A percentile compares a stretch with the other conserved stretches of the same genome.
Conservation (phyloP, 2,797 vertebrate species). For the Triplophysa bombifrons region DNA sequence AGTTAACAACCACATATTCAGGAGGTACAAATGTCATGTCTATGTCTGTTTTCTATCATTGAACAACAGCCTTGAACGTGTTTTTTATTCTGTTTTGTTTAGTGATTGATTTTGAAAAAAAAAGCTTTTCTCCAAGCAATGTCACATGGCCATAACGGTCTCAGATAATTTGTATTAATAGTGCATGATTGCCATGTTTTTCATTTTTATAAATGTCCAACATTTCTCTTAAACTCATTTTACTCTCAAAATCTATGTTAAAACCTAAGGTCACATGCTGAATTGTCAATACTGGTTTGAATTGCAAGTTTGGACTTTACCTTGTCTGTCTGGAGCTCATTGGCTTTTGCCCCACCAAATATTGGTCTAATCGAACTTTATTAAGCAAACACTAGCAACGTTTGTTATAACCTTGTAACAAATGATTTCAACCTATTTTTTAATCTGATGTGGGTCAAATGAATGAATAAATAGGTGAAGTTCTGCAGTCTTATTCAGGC, state of each 20-base stretch:
- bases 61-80: not conserved
- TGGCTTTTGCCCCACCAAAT: constrained; percentile 58
- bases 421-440: not conserved
- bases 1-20: constrained; percentile 22
- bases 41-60: not conserved
- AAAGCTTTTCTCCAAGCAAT: not conserved
- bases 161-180: too few species aligned
- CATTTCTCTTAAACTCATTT: too few species aligned
- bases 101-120: not conserved
- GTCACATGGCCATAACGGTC: not conserved
- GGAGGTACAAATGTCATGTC: not conserved
- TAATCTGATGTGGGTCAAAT: not conserved
- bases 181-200: not conserved
- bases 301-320: constrained; percentile 55
- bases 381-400: constrained; percentile 66
- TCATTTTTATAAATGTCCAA: too few species aligned
- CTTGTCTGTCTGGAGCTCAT: constrained; percentile 9
- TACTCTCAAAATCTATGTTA: not conserved
- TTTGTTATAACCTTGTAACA: not conserved
- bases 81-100: not conserved
- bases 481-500: not conserved
- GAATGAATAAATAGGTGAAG: not conserved
- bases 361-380: constrained; percentile 77
- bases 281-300: constrained; percentile 17
- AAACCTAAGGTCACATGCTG: constrained; percentile 4